Evolutionary conservation across 1,140 invertebrate genomes (phyloP).

Genomic region (Penaeus indicus): DNA sequence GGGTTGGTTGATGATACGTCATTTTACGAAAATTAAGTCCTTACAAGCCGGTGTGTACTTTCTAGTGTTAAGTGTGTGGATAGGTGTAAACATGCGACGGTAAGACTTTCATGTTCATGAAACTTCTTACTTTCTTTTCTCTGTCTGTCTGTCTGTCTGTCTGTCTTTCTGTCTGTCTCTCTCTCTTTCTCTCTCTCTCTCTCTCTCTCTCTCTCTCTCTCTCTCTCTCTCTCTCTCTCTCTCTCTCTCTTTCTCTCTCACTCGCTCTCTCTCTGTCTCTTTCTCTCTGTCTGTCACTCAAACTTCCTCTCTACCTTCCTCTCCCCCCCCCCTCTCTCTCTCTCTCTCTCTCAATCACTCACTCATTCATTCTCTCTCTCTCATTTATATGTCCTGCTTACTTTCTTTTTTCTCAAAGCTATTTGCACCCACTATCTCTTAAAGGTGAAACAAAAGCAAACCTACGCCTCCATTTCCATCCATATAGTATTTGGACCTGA

Average conservation of each 20-base stretch:
- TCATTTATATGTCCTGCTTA: neutral
- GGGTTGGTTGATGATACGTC: no score
- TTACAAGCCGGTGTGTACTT: neutral
- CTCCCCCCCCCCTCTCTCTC: neutral
- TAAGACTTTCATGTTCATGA: neutral
- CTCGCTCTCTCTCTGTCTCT: neutral
- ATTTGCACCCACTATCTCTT: no score
- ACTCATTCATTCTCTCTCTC: neutral
- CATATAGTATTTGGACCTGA: no score
- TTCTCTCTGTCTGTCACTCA: conserved; percentile 19
- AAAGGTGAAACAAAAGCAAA: no score
- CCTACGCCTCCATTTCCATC: no score
- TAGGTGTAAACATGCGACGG: neutral
- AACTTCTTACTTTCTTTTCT: neutral
- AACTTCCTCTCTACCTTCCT: neutral
- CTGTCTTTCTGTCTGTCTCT: neutral
- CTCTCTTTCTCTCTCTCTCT: conserved; percentile 1
- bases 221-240: neutral
- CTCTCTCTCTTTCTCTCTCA: neutral
- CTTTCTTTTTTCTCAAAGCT: no score
- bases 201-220: no score
- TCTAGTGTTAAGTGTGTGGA: neutral
- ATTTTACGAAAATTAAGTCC: no score
- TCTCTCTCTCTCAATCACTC: no score
- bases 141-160: neutral